Evolutionary conservation across 1,140 invertebrate species (phyloP), one percentile per base, ranked within the genome.

Genomic region (Meloidogyne exigua): DNA sequence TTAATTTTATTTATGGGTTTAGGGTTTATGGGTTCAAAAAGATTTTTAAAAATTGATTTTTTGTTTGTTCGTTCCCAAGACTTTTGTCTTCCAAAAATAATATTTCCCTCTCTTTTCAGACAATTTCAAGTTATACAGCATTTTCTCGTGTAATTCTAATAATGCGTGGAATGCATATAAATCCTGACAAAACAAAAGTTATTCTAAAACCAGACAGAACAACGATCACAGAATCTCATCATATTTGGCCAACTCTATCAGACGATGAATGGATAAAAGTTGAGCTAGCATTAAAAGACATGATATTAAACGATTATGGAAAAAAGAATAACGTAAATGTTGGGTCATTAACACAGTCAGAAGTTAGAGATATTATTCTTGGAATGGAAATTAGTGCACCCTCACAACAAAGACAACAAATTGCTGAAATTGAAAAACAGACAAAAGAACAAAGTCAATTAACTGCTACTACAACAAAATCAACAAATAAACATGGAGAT

Each of bases 281-380:
- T 21, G 97, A 99, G 90, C 94, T 98, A 18, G 94, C 96, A 84
- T 89, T 99, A 1, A 99, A 99, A 88, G 96, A 99, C 89, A 91
- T 99, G 9, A 99, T 99, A 87, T 88, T 99, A 21, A 96, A 96
- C 49, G 97, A 99, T 89, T 99, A 99, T 87, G 96, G 96, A 84
- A 99, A 99, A 89, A 99, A 99, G 90, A 99, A 99, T 89, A 99
- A 99, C 86, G 97, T 99, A 0, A 99, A 99, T 88, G 96, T 99
- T 0, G 95, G 95, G 0, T 99, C 96, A 0, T 89, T 99, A 13
- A 99, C 96, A 0, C 96, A 99, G 87, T 98, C 95, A 0, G 96
- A 99, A 90, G 98, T 99, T 84, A 92, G 96, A 76, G 97, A 99
- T 88, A 99, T 99, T 77, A 98, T 99, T 84, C 90, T 99, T 32